A percentile compares a stretch with the other conserved stretches of the same genome.
phyloP scores from a whole-genome alignment of 2,113 vertebrate species.

The Dicaeum eximium region DNA sequence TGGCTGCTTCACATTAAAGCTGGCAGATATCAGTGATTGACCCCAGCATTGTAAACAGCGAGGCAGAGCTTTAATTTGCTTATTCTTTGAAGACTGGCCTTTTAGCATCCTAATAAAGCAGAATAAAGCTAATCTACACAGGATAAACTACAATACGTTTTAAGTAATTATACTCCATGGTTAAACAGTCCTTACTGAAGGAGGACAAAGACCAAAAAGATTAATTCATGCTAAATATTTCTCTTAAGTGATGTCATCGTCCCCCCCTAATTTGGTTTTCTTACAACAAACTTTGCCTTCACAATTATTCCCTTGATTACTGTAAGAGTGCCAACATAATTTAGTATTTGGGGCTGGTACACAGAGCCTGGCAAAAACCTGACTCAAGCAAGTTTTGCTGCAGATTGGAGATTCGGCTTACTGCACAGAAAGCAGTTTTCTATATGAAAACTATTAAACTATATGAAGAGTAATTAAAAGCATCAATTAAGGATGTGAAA shows the following conservation, averaged over 20 bases:
- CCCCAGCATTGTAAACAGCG: slow-evolving; percentile 17
- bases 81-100: slow-evolving; percentile 40
- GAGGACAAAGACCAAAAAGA: slow-evolving; percentile 24
- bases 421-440: slow-evolving; percentile 63
- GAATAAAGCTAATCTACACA: slow-evolving; percentile 5
- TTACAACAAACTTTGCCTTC: slow-evolving; percentile 52
- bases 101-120: slow-evolving; percentile 18
- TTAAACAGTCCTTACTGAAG: slow-evolving; percentile 34
- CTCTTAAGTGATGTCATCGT: slow-evolving; percentile 9
- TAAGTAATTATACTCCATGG: slow-evolving; percentile 27
- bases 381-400: slow-evolving; percentile 61
- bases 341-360: slow-evolving; percentile 45
- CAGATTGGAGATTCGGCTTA: slow-evolving; percentile 33
- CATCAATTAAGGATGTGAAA: slow-evolving; percentile 57
- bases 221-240: slow-evolving; percentile 54
- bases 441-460: slow-evolving; percentile 56
- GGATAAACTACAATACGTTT: slow-evolving; percentile 19
- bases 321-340: slow-evolving; percentile 45
- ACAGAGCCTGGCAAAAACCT: slow-evolving; percentile 48
- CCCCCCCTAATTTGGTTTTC: slow-evolving; percentile 44
- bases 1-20: neutral
- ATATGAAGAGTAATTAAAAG: slow-evolving; percentile 68
- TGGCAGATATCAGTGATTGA: neutral
- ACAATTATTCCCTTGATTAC: slow-evolving; percentile 56
- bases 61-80: slow-evolving; percentile 31